Conservation (phyloP, 2,797 vertebrate species). For the Gambelia wislizenii region DNA sequence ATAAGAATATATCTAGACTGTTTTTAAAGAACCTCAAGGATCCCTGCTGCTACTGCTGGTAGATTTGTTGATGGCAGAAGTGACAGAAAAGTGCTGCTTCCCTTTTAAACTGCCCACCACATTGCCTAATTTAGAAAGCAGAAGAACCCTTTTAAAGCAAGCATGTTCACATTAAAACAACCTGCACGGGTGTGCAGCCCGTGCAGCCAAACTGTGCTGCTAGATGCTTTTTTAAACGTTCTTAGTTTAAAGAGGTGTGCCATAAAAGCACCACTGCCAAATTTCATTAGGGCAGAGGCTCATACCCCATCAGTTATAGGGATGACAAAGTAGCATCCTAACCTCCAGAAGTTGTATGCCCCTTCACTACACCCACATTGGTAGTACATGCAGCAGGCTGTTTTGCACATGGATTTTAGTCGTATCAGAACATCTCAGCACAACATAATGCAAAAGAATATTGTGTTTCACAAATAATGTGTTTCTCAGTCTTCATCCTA, state of each 20-base stretch:
- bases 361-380: not conserved
- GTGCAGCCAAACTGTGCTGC: too few relatives aligned
- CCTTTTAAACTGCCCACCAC: not conserved
- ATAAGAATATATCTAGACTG: not conserved
- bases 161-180: not conserved
- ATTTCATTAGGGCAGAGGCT: too few relatives aligned
- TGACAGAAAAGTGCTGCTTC: not conserved
- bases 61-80: too few relatives aligned
- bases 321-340: not conserved
- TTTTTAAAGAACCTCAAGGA: too few relatives aligned
- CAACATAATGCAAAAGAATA: not conserved
- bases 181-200: not conserved
- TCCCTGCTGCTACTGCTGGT: too few relatives aligned
- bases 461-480: constrained; percentile 33
- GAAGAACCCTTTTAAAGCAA: not conserved
- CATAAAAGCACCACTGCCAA: too few relatives aligned
- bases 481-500: not conserved
- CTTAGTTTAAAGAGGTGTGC: too few relatives aligned
- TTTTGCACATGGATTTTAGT: not conserved
- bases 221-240: too few relatives aligned
- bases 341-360: not conserved
- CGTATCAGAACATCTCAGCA: not conserved
- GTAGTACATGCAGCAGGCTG: not conserved
- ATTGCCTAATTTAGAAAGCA: not conserved
- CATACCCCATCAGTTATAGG: not conserved